phyloP scores from a whole-genome alignment of 2,888 invertebrate genomes.

The Lumbricus terrestris region DNA sequence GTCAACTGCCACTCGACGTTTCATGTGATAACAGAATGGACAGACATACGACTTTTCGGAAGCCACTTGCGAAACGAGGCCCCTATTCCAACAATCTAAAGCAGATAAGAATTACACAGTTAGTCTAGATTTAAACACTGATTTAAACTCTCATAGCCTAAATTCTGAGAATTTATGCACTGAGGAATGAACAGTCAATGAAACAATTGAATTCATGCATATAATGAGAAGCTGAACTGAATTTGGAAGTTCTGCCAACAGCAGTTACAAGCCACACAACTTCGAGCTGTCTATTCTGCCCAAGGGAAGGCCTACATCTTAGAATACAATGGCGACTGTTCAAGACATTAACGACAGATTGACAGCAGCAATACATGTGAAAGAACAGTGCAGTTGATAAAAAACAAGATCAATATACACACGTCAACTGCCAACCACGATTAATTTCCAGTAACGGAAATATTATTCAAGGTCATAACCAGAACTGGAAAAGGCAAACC shows the following conservation, averaged over 20 bases:
- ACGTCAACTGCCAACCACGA: not conserved
- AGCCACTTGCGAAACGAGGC: conserved; percentile 51
- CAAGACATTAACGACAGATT: not conserved
- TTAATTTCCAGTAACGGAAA: not conserved
- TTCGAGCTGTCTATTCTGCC: not conserved
- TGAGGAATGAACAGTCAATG: not conserved
- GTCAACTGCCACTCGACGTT: conserved; percentile 80
- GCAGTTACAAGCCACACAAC: too few species aligned
- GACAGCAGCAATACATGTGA: not conserved
- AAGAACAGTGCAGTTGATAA: not conserved
- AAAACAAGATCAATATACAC: not conserved
- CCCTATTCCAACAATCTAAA: not conserved
- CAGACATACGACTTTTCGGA: conserved; percentile 68
- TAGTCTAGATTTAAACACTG: not conserved
- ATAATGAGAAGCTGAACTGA: not conserved
- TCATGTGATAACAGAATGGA: conserved; percentile 77
- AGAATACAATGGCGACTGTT: not conserved
- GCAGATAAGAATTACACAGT: not conserved
- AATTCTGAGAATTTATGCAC: not conserved
- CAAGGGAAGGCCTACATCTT: not conserved
- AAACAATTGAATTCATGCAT: not conserved
- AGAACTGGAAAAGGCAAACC: not conserved
- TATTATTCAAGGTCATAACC: not conserved
- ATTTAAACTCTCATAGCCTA: not conserved
- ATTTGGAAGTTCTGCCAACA: not conserved